Percentiles rank a stretch among this genome's conserved stretches.
Conservation (phyloP, 2,888 invertebrate genomes). For the Pristionchus japonicus region DNA sequence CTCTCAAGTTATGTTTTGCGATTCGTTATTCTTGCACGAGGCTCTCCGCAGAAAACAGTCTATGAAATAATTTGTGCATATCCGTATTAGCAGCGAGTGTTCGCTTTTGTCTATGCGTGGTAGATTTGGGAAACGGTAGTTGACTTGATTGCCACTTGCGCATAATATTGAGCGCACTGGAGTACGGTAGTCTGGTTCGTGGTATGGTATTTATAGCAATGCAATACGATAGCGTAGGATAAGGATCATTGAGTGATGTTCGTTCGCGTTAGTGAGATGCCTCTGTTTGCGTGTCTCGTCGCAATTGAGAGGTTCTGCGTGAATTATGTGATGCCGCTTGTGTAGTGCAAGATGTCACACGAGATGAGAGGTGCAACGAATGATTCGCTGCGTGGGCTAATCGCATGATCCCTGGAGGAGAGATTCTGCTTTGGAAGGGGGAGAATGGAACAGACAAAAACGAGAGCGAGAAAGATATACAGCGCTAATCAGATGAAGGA, state of each 20-base stretch:
- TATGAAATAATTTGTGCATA: background rate
- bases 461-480: background rate
- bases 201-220: too few species aligned
- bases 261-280: background rate
- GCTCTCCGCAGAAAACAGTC: background rate
- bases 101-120: background rate
- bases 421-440: background rate
- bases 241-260: background rate
- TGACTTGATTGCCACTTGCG: too few species aligned
- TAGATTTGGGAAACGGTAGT: too few species aligned
- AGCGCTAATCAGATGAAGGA: constrained; percentile 19
- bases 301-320: background rate
- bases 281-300: background rate
- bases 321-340: background rate
- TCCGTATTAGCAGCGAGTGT: background rate
- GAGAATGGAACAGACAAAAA: background rate
- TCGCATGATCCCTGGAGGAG: background rate
- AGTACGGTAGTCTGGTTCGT: background rate
- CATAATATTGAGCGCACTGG: background rate
- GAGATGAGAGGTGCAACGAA: background rate
- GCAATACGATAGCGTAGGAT: background rate
- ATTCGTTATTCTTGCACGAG: background rate
- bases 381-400: background rate
- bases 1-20: background rate
- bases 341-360: background rate